phyloP scores from a whole-genome alignment of 2,113 vertebrate genomes.

The Pampusana beccarii region DNA sequence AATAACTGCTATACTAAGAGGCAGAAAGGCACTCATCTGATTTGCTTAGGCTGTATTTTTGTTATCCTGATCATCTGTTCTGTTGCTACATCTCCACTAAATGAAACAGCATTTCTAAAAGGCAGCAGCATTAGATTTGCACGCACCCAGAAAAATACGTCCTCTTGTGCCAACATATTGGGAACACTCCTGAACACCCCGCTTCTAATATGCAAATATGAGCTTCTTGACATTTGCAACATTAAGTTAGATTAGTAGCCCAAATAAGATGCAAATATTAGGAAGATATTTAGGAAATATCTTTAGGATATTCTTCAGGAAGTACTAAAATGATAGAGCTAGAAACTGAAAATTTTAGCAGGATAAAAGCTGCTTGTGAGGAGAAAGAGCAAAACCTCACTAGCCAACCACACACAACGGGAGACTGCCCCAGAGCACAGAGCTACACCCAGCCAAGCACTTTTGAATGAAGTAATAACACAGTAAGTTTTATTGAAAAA shows the following conservation, averaged over 20 bases:
- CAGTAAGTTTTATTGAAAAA: slow-evolving; percentile 2
- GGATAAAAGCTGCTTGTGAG: neutral
- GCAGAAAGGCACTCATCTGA: neutral
- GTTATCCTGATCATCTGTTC: neutral
- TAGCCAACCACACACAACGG: neutral
- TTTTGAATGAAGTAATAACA: neutral
- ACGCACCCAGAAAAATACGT: neutral
- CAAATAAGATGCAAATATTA: neutral
- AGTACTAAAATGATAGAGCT: neutral
- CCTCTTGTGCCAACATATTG: neutral
- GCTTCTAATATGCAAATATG: neutral
- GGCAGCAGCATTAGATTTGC: neutral
- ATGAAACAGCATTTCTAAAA: neutral
- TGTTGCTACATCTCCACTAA: neutral
- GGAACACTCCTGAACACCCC: neutral
- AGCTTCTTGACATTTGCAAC: neutral
- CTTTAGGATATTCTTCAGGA: too few relatives aligned
- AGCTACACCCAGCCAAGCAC: neutral
- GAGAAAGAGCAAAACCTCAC: slow-evolving; percentile 7
- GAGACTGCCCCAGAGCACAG: neutral
- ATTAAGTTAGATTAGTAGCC: neutral
- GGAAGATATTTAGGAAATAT: too few relatives aligned
- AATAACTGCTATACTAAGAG: neutral
- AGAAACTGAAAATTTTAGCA: neutral
- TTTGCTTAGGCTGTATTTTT: neutral